Base-by-base conservation (phyloP, 2,797 vertebrate genomes). In the Urosaurus nigricauda region DNA sequence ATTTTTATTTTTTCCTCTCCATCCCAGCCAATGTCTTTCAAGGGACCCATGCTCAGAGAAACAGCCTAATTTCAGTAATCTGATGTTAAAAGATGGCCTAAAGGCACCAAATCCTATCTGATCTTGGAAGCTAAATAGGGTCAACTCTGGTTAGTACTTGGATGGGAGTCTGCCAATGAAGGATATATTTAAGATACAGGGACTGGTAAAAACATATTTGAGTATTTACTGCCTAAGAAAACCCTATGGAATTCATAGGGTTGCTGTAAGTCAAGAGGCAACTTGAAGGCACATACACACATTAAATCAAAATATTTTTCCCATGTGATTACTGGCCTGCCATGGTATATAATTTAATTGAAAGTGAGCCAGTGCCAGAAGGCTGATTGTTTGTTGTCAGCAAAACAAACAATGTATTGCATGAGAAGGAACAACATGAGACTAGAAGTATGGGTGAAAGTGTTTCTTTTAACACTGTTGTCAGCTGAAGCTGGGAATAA, bases 341-440 rank as follows among this genome's bases (percentile, higher is more conserved):
- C 87, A 71, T 73, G 95, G 89, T 92, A 92, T 93, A 86, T 87
- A 53, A 87, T 26, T 82, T 95, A 96, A 95, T 94, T 96, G 93
- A 95, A 96, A 96, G 89, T 94, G 94, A 96, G 94, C 92, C 92
- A 91, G 92, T 92, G 92, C 96, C 94, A 95, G 86, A 92, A 93
- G 65, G 85, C 90, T 93, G 92, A 90, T 53, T 83, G 86, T 91
- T 93, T 95, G 63, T 93, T 96, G 93, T 93, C 95, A 96, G 94
- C 85, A 93, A 95, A 96, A 93, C 88, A 94, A 95, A 92, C 88
- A 95, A 89, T 90, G 56, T 2, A 35, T 12, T 77, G 24, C 63
- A 93, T 93, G 56, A 63, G 1, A 86, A 87, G 82, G 91, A 94
- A 88, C 13, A 5, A 88, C 79, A 81, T 26, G 68, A 93, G 83